Evolutionary conservation across 2,113 vertebrate species (phyloP).

Genomic region (Dermatemys mawii): DNA sequence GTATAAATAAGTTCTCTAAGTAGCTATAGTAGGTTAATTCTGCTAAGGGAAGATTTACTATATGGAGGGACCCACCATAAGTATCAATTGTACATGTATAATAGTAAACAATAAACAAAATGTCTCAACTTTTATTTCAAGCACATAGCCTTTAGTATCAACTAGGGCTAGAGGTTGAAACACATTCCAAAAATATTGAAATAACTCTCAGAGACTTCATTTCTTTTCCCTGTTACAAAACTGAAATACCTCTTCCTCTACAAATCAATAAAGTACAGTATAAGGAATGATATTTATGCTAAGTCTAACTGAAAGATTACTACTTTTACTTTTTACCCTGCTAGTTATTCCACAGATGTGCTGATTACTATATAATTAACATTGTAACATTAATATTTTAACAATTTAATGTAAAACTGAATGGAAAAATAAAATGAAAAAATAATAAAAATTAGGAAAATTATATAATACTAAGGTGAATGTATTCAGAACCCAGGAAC

Average conservation of each 20-base stretch:
- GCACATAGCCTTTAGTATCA: neutral
- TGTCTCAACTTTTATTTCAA: neutral
- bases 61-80: neutral
- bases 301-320: neutral
- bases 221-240: neutral
- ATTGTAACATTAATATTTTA: neutral
- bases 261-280: neutral
- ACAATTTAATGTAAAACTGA: neutral
- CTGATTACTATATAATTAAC: neutral
- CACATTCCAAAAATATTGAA: neutral
- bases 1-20: neutral
- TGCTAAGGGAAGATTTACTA: neutral
- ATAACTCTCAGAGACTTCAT: neutral
- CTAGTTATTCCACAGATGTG: neutral
- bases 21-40: neutral
- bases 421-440: neutral
- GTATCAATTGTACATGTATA: neutral
- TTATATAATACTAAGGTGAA: neutral
- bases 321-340: accelerated
- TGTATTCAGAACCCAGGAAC: no score
- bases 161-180: neutral
- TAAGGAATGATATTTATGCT: neutral
- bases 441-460: neutral
- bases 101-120: neutral
- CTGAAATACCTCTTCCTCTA: neutral